Percentiles rank a stretch among this genome's conserved stretches.
These are phyloP conservation scores for Tachypleus tridentatus DNA, from an alignment of 1,140 invertebrate species.

Conservation along the genomic window DNA sequence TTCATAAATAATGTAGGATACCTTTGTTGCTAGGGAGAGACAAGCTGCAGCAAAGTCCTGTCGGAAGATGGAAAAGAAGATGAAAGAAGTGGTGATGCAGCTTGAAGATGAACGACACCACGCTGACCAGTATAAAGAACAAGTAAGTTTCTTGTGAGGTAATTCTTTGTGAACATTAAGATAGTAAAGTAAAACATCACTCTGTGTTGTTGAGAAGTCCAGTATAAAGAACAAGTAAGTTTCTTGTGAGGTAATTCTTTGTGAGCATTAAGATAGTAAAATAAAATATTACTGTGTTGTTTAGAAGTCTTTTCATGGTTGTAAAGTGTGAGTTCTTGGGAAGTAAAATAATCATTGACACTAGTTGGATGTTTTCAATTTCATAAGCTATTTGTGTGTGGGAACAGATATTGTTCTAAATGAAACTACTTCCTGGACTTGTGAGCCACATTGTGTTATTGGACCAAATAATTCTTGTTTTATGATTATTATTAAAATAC, in stretches of 20 bases:
- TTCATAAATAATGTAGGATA: background rate
- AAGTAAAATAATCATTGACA: too few relatives aligned
- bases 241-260: background rate
- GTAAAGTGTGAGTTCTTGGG: background rate
- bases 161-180: too few relatives aligned
- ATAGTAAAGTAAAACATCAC: background rate
- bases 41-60: conserved; percentile 74
- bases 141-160: conserved; percentile 33
- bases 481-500: too few relatives aligned
- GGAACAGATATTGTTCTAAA: too few relatives aligned
- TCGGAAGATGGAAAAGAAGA: conserved; percentile 85
- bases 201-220: background rate
- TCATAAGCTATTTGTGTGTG: too few relatives aligned
- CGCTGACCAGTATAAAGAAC: conserved; percentile 93
- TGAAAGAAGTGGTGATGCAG: conserved; percentile 81
- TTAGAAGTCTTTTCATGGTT: background rate
- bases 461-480: too few relatives aligned
- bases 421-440: too few relatives aligned
- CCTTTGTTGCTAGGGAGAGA: conserved; percentile 45
- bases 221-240: background rate
- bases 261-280: background rate
- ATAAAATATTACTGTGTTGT: background rate
- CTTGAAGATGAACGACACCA: conserved; percentile 88
- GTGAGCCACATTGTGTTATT: too few relatives aligned
- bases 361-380: too few relatives aligned